Base-by-base conservation (phyloP, 2,797 vertebrate genomes). In the Gobio occitaniae region DNA sequence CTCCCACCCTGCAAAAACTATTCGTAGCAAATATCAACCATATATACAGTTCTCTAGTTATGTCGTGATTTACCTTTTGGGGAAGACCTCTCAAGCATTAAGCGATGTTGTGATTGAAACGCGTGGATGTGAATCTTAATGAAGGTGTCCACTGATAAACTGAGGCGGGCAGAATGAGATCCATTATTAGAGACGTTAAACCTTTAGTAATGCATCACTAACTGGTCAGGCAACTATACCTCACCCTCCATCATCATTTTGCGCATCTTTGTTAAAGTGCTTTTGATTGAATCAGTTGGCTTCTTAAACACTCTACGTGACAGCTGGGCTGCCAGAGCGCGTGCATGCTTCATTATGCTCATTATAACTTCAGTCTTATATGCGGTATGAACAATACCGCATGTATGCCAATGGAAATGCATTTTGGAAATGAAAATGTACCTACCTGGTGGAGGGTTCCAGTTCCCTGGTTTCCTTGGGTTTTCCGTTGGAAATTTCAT, bases 401-500 rank as follows among this genome's bases (percentile, higher is more conserved):
- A 47, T 47, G 21, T 11, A 32, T 69, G 50, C 12, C 48, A 68
- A 36, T 63, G 52, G 8, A 48, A 25, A 50, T 36, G 47, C 59
- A 41, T 66, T 76, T 10, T 29, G 50, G 61, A 81, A 47, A 61
- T 2, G n/a, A 80, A 56, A 72, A 66, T 47, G 9, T 56, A 68
- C 80, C 75, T 70, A 95, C 94, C 94, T 93, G 93, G 93, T 68
- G 94, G 88, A 29, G 94, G 93, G 86, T 91, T 93, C 88, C 82
- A 78, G 88, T 38, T 94, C 88, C 93, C 93, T 25, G 91, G 94
- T 90, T 95, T 95, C 84, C 93, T 92, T 71, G 94, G 94, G 83
- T 93, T 95, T 83, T 95, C 94, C 15, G 90, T 91, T 6, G 94
- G 94, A 88, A 94, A 95, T 94, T 95, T 95, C 94, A 95, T 95